Percentiles rank a stretch among this genome's conserved stretches.
These are phyloP conservation scores for Odontesthes bonariensis DNA, from an alignment of 2,113 vertebrate species.

Conservation along the genomic window DNA sequence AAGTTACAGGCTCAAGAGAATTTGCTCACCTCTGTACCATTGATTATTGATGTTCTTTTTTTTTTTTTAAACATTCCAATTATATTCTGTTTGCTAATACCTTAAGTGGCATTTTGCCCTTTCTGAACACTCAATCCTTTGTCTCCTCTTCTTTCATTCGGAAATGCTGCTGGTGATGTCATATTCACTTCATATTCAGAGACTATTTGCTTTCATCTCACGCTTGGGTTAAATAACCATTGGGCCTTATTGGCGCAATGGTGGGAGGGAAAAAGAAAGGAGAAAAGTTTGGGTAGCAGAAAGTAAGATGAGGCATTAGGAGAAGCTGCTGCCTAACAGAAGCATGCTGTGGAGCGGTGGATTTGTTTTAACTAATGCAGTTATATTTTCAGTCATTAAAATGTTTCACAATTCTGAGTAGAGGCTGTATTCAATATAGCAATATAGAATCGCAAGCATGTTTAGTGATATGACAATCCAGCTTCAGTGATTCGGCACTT, in stretches of 20 bases:
- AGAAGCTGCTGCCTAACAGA: conserved; percentile 6
- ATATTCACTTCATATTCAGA: conserved; percentile 31
- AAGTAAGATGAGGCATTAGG: not conserved
- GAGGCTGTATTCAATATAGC: not conserved
- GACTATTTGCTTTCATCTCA: conserved; percentile 28
- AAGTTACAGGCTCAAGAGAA: conserved; percentile 37
- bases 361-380: not conserved
- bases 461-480: not conserved
- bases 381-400: not conserved
- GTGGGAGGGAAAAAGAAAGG: not conserved
- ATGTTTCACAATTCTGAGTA: not conserved
- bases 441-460: not conserved
- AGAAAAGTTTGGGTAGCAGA: not conserved
- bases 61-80: conserved; percentile 17
- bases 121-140: not conserved
- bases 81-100: conserved; percentile 5
- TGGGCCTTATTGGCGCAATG: conserved; percentile 42
- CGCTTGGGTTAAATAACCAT: conserved; percentile 62
- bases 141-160: conserved; percentile 24
- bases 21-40: not conserved
- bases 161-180: conserved; percentile 49
- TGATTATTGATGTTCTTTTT: not conserved
- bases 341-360: not conserved
- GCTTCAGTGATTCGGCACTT: too few species aligned
- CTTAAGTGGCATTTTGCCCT: conserved; percentile 12